Base-by-base conservation (phyloP, 2,113 vertebrate species). In the Accipiter virgatus region DNA sequence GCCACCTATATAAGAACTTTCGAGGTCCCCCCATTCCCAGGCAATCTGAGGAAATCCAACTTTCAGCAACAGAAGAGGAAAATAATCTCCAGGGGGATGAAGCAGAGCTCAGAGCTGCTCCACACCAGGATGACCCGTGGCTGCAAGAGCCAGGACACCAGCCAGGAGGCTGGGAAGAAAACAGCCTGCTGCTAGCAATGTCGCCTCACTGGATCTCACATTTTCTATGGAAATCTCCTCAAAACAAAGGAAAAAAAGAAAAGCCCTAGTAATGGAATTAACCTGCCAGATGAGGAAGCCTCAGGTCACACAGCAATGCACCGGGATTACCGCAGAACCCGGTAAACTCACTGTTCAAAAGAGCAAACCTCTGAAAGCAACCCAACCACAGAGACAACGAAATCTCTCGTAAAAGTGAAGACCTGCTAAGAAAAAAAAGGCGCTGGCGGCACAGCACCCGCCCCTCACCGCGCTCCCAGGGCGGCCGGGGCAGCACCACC, bases 71-170 rank as follows among this genome's bases (percentile, higher is more conserved):
- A 65, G 31, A 83, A 59, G 7, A 72, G 36, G 34, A 68, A 79
- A 72, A 52, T 7, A 17, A 59, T 10, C n/a, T n/a, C 38, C 1
- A 3, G 11, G 10, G 20, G 10, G 12, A 55, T 2, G 7, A 79
- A 34, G 63, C 15, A 67, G 62, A 77, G 42, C n/a, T n/a, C 21
- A 6, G 67, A n/a, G 63, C 38, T 55, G 55, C 59, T 70, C 40
- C 36, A 22, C 34, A 22, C 42, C 1, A 2, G 10, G 48, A 40
- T 3, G 10, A 40, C 13, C 36, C 12, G 2, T 2, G n/a, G 32
- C 78, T 59, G 62, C 55, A 40, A 42, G 5, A 90, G 59, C 48
- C 77, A 66, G 80, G 65, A 52, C 72, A 45, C 4, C 47, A 74
- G 43, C 32, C 81, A 45, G 40, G 23, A 53, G 68, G 45, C 52